phyloP scores from a whole-genome alignment of 2,113 vertebrate genomes.

The Nibea coibor region DNA sequence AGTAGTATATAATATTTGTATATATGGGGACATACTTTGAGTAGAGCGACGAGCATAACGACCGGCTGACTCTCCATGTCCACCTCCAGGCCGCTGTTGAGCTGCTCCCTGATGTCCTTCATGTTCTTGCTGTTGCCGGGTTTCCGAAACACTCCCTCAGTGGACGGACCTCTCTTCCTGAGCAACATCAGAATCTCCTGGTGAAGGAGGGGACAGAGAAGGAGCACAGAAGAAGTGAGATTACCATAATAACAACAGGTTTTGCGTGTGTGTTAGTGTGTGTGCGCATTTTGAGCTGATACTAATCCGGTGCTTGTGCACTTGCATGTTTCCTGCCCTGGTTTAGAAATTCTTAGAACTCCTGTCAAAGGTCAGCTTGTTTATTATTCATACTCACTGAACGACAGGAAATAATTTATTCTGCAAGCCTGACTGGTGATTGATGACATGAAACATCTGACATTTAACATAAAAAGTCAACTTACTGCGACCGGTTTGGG shows the following conservation, averaged over 20 bases:
- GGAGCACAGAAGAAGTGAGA: neutral
- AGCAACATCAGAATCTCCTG: conserved; percentile 91
- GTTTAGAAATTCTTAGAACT: neutral
- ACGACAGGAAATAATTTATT: neutral
- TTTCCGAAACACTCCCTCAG: conserved; percentile 95
- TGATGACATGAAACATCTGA: neutral
- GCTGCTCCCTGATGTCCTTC: conserved; percentile 89
- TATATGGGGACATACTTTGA: conserved; percentile 86
- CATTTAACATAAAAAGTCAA: conserved; percentile 19
- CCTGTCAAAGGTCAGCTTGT: neutral
- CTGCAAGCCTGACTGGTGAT: neutral
- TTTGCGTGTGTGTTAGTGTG: too few relatives aligned
- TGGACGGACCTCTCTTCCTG: conserved; percentile 88
- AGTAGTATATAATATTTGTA: too few relatives aligned
- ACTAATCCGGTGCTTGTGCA: neutral
- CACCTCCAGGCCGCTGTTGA: conserved; percentile 86
- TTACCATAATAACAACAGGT: neutral
- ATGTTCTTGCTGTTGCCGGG: conserved; percentile 90
- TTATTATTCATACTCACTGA: neutral
- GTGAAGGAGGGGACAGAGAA: neutral
- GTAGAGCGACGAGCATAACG: conserved; percentile 89
- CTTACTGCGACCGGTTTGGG: conserved; percentile 90
- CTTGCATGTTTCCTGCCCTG: conserved; percentile 7
- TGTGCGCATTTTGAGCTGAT: neutral
- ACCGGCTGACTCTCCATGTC: conserved; percentile 86